These are phyloP conservation scores for Prionace glauca DNA, from an alignment of 2,797 vertebrate species.

Conservation along the genomic window DNA sequence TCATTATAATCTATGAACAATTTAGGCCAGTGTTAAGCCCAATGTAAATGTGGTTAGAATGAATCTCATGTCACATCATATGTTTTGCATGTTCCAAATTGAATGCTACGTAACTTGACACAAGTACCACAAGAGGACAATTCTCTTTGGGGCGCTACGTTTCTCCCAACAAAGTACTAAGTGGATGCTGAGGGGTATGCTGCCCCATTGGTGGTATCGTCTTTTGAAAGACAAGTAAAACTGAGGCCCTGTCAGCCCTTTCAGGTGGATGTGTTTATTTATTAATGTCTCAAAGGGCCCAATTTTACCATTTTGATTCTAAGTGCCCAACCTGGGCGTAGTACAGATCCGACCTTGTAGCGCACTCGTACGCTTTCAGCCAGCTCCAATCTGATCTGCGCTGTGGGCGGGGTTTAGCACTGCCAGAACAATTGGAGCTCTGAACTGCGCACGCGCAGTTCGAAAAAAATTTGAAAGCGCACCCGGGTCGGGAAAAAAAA, in stretches of 20 bases:
- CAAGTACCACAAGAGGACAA: background rate
- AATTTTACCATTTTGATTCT: too few species aligned
- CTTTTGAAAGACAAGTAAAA: background rate
- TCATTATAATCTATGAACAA: background rate
- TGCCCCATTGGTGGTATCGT: background rate
- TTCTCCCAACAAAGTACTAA: background rate
- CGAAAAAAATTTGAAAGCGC: too few species aligned
- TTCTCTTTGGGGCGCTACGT: background rate
- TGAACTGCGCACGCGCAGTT: too few species aligned
- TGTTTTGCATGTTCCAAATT: background rate
- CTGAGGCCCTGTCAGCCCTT: background rate
- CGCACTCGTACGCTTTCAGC: too few species aligned
- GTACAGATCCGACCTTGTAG: too few species aligned
- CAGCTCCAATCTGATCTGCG: too few species aligned
- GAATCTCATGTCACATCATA: background rate
- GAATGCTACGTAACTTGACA: background rate
- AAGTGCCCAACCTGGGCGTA: too few species aligned
- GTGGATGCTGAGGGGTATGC: background rate
- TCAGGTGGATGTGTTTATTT: background rate
- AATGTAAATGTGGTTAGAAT: background rate
- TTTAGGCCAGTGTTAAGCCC: background rate
- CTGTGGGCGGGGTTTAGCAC: too few species aligned
- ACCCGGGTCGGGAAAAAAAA: too few species aligned
- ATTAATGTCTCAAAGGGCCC: too few species aligned
- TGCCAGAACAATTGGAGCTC: too few species aligned